A percentile compares a stretch with the other conserved stretches of the same genome.
Conservation (phyloP, 1,140 invertebrate genomes). For the Drosophila micromelanica region DNA sequence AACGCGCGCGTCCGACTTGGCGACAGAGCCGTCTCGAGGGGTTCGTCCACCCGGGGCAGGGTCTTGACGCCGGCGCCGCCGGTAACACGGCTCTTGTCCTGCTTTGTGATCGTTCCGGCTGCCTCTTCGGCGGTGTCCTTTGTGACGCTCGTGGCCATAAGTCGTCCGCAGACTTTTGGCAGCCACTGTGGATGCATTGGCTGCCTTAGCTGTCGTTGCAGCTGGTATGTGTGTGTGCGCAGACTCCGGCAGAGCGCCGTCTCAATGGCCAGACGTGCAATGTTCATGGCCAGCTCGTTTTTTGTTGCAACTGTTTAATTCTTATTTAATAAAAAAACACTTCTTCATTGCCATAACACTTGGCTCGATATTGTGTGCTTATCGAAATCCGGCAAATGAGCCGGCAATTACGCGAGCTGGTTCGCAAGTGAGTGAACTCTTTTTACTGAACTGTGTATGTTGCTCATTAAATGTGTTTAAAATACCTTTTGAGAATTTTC, state of each 20-base stretch:
- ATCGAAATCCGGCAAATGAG: slow-evolving; percentile 12
- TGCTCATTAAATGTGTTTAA: neutral
- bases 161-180: slow-evolving; percentile 11
- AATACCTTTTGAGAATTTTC: no score
- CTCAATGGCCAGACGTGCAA: slow-evolving; percentile 43
- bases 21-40: slow-evolving; percentile 52
- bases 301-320: slow-evolving; percentile 5
- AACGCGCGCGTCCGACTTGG: slow-evolving; percentile 84
- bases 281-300: slow-evolving; percentile 50
- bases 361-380: slow-evolving; percentile 13
- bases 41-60: slow-evolving; percentile 50
- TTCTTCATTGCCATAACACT: slow-evolving; percentile 35
- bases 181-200: neutral
- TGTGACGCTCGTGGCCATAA: slow-evolving; percentile 21
- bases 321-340: slow-evolving; percentile 3
- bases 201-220: slow-evolving; percentile 14
- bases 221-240: slow-evolving; percentile 14
- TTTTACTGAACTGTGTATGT: neutral
- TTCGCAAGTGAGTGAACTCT: slow-evolving; percentile 3
- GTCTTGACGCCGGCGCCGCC: slow-evolving; percentile 29
- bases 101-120: slow-evolving; percentile 1
- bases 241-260: slow-evolving; percentile 32
- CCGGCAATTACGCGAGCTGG: slow-evolving; percentile 16
- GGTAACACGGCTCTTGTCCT: neutral
- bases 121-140: neutral